A percentile compares a stretch with the other conserved stretches of the same genome.
Conservation (phyloP, 2,888 invertebrate genomes). For the Tipula vernalis region DNA sequence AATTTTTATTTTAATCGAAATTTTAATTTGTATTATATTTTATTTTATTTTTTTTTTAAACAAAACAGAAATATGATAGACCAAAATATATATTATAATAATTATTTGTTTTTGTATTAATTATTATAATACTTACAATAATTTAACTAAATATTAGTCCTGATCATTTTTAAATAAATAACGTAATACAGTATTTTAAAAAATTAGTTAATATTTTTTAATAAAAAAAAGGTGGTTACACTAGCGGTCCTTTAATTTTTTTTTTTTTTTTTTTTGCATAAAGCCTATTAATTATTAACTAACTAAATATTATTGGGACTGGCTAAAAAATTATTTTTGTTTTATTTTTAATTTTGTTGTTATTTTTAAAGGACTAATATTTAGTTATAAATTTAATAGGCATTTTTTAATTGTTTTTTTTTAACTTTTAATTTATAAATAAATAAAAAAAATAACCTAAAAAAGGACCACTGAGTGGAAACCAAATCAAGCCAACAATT, state of each 20-base stretch:
- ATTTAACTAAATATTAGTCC: background rate
- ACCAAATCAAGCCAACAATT: constrained; percentile 52
- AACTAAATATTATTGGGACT: background rate
- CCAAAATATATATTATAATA: background rate
- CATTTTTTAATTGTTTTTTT: background rate
- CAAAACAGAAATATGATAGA: background rate
- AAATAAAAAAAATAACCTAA: constrained; percentile 16
- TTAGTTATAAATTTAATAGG: constrained; percentile 7
- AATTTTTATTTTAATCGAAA: background rate
- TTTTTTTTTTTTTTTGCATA: background rate
- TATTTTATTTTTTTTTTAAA: background rate
- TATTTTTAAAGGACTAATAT: background rate
- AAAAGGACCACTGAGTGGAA: constrained; percentile 55
- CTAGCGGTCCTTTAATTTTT: background rate
- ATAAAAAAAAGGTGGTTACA: background rate
- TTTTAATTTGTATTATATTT: background rate
- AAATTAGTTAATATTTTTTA: background rate
- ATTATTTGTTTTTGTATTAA: background rate
- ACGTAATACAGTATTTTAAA: background rate
- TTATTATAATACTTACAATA: background rate
- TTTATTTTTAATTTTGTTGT: background rate
- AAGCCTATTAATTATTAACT: background rate
- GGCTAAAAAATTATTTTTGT: background rate
- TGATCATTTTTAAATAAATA: background rate
- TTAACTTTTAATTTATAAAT: background rate